A percentile compares a stretch with the other conserved stretches of the same genome.
phyloP scores from a whole-genome alignment of 2,113 vertebrate genomes.

The Motacilla tschutschensis region DNA sequence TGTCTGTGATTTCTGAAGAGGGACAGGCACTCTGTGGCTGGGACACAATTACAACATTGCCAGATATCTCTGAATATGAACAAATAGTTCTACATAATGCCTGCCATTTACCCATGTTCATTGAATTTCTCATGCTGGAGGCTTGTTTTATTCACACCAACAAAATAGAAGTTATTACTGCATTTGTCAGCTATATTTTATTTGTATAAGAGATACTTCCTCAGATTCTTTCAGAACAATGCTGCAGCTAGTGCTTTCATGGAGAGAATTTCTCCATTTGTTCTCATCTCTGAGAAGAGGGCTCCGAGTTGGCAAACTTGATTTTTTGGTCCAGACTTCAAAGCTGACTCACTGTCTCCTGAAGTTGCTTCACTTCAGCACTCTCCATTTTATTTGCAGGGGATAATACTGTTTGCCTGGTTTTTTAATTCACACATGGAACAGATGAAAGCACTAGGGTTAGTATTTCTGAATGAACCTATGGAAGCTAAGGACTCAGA shows the following conservation, averaged over 20 bases:
- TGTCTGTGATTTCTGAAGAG: not conserved
- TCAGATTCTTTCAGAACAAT: not conserved
- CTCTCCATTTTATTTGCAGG: not conserved
- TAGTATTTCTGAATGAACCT: not conserved
- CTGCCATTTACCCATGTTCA: not conserved
- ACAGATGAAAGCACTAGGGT: not conserved
- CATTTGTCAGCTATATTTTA: not conserved
- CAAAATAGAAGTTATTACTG: not conserved
- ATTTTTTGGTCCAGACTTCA: slow-evolving; percentile 2
- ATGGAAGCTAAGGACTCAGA: not conserved
- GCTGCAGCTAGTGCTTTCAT: not conserved
- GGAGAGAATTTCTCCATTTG: not conserved
- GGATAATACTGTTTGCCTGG: not conserved
- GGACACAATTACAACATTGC: not conserved
- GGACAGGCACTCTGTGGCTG: not conserved
- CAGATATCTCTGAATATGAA: not conserved
- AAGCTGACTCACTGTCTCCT: slow-evolving; percentile 34
- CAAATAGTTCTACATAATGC: not conserved
- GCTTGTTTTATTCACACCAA: not conserved
- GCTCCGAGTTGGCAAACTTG: not conserved
- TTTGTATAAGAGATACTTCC: not conserved
- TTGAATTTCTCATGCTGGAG: not conserved
- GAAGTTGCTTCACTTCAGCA: not conserved
- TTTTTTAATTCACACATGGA: not conserved
- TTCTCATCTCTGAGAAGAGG: not conserved